These are phyloP conservation scores for Parauchenoglanis punctatus DNA, from an alignment of 2,797 vertebrate genomes.

Conservation along the genomic window DNA sequence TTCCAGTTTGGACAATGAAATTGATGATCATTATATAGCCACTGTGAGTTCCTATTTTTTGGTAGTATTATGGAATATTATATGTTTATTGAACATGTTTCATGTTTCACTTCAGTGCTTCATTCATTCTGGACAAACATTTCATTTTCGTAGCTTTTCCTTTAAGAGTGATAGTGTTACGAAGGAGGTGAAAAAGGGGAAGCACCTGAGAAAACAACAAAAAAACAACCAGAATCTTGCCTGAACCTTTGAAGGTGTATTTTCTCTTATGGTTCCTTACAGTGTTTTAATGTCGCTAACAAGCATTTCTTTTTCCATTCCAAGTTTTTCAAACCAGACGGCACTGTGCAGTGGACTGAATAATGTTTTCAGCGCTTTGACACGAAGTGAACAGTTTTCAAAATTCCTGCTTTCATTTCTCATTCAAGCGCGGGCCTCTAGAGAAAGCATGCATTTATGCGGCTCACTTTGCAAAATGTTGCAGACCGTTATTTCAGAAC, in stretches of 20 bases:
- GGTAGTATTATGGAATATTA: slow-evolving; percentile 19
- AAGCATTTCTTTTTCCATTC: background rate
- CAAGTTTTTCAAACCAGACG: background rate
- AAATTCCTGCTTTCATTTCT: background rate
- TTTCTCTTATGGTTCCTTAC: background rate
- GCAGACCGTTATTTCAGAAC: background rate
- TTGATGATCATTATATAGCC: slow-evolving; percentile 15
- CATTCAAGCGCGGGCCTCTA: too few species aligned
- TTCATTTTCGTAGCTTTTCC: background rate
- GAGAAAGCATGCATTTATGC: background rate
- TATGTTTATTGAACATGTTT: background rate
- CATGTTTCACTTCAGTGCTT: slow-evolving; percentile 24
- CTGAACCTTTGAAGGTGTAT: background rate
- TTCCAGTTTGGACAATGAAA: slow-evolving; percentile 26
- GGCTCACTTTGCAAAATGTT: background rate
- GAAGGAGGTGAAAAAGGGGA: background rate
- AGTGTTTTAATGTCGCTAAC: background rate
- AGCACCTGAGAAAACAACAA: background rate
- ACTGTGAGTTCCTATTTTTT: slow-evolving; percentile 39
- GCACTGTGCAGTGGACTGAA: background rate
- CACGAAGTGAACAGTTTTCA: background rate
- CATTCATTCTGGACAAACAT: background rate
- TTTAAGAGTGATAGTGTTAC: background rate
- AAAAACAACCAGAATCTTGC: background rate
- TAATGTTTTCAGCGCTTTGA: background rate